Evolutionary conservation across 2,888 invertebrate genomes (phyloP), one percentile per base, ranked within the genome.

Genomic region (Drosophila tanythrix): DNA sequence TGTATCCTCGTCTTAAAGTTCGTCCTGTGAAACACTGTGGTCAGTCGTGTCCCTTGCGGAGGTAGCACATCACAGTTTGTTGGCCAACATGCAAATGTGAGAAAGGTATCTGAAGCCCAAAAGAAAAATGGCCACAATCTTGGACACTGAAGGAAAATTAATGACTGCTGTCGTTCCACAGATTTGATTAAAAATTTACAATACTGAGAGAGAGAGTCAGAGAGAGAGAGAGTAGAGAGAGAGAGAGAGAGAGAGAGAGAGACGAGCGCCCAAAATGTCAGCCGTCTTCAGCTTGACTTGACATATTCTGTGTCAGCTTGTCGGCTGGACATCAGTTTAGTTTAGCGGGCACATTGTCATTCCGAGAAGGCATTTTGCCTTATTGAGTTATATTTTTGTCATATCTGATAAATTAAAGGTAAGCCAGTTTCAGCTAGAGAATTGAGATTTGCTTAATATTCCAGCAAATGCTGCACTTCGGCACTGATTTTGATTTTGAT

Each of bases 161-260:
- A 79, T 79, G 79, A 80, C 50, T 70, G 63, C 77, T 79, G 81
- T 70, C 78, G 66, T 68, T 74, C 50, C 66, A 57, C 64, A 73
- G 81, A 76, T 81, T 81, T 81, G 81, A 81, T 81, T 81, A 81
- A 81, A 81, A 81, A 79, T 81, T 81, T 79, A 81, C 68, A 79
- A 65, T 62, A 67, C 40, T 18, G 46, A 38, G 43, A 27, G n/a
- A 18, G 36, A 33, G 13, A 2, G 1, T 21, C 0, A 29, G 29
- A 56, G 60, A 25, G 3, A 15, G 33, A 11, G 50, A 18, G 11
- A 5, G 52, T 2, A 15, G 33, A 11, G 50, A 18, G 11, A 5
- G 52, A 25, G 40, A 18, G 43, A 27, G 18, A 2, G 13, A 13
- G 36, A 6, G 18, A 3, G 55, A 27, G 53, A 18, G 56, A 38